Base-by-base conservation (phyloP, 2,797 vertebrate genomes). In the Bovichtus diacanthus region DNA sequence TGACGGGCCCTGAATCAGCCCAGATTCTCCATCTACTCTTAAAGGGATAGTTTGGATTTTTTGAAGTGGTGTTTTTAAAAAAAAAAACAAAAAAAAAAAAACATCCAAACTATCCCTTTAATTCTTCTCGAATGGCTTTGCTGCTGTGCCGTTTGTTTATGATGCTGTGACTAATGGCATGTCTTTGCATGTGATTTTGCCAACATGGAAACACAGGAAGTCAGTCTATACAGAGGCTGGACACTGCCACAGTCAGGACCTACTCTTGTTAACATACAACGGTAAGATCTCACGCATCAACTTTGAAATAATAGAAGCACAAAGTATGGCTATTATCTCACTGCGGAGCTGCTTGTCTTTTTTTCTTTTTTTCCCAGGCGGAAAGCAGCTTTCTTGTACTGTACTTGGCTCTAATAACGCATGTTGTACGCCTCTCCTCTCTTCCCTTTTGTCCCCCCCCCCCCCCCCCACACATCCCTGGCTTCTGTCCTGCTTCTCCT, bases 171-270 rank as follows among this genome's bases (percentile, higher is more conserved):
- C 96, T 99, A 98, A 99, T 91, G 87, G 97, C 97, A 99, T 84
- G 97, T 96, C 93, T 94, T 84, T 96, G 97, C 97, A 97, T 93
- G 97, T 96, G 90, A 94, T 94, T 88, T 16, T 94, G 88, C 93
- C 77, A 27, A 54, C 85, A 12, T 87, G 93, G 90, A 78, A 83
- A 89, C 92, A 67, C 96, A 98, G 97, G 97, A 93, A 95, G 92
- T 94, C 94, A 96, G 93, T 96, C 96, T 92, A 93, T 97, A 92
- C 97, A 98, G 96, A 97, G 97, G 95, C 93, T 99, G 97, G 98
- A 99, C 90, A 96, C 97, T 83, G 96, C 97, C 84, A 96, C 98
- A 82, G 96, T 99, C 96, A 97, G 98, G 96, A 99, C 98, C 88
- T 99, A 99, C 95, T 99, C 98, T 93, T 99, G 98, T 95, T 99